Percentiles rank a stretch among this genome's conserved stretches.
These are phyloP conservation scores for Trachemys scripta DNA, from an alignment of 2,113 vertebrate species.

Conservation along the genomic window DNA sequence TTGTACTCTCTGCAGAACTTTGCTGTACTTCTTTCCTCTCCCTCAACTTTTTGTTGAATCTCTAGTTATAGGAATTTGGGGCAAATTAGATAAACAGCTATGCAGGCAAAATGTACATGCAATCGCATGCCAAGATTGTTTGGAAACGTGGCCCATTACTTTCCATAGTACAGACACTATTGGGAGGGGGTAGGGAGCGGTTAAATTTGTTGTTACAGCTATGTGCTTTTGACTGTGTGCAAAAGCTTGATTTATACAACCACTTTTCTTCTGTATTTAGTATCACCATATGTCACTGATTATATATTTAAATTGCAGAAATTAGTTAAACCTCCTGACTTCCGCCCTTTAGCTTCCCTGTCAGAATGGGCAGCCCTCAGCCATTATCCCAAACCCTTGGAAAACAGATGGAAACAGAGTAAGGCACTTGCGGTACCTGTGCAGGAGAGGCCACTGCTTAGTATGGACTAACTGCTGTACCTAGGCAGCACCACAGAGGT, in stretches of 20 bases:
- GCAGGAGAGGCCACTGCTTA: conserved; percentile 56
- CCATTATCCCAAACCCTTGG: conserved; percentile 43
- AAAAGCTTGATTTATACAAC: conserved; percentile 70
- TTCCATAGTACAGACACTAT: conserved; percentile 66
- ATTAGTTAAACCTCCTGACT: conserved; percentile 72
- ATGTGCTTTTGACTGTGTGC: conserved; percentile 67
- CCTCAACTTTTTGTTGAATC: conserved; percentile 4
- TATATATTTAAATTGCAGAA: conserved; percentile 74
- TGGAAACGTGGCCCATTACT: conserved; percentile 65
- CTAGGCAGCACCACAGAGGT: not conserved
- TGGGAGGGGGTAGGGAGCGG: not conserved
- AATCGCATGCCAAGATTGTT: conserved; percentile 64
- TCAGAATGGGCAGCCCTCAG: conserved; percentile 54
- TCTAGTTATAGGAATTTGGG: not conserved
- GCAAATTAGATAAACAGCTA: conserved; percentile 60
- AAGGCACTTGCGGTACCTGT: conserved; percentile 40
- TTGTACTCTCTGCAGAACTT: not conserved
- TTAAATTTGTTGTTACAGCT: conserved; percentile 67
- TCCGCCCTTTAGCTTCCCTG: conserved; percentile 60
- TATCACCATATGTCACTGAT: conserved; percentile 76
- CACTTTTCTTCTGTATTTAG: conserved; percentile 66
- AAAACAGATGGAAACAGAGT: conserved; percentile 61
- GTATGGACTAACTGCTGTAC: conserved; percentile 27
- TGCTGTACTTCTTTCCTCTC: not conserved
- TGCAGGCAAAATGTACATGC: conserved; percentile 70